Conservation (phyloP, 2,888 invertebrate genomes). For the Vanessa cardui region DNA sequence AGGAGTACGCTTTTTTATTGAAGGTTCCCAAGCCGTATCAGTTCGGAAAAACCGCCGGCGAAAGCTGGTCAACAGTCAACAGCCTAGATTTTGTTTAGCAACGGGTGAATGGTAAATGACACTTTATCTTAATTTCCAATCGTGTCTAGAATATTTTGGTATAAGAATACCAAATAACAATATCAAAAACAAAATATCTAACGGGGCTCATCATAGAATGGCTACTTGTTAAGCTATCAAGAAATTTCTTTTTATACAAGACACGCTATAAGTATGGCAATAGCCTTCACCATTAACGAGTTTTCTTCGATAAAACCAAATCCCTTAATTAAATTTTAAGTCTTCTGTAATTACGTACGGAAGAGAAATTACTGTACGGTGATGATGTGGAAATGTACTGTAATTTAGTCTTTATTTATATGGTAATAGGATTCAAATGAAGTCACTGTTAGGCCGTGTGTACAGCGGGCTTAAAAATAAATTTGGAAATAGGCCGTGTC, state of each 20-base stretch:
- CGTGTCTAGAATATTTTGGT: no score
- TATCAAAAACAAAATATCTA: no score
- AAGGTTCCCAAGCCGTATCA: no score
- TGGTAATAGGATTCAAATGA: not conserved
- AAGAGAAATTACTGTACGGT: not conserved
- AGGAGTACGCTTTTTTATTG: no score
- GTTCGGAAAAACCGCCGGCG: no score
- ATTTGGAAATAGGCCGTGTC: slow-evolving; percentile 13
- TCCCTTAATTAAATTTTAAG: slow-evolving; percentile 36
- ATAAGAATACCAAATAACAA: no score
- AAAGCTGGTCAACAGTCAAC: no score
- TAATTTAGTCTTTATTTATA: not conserved
- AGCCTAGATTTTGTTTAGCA: no score
- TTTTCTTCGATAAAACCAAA: slow-evolving; percentile 28
- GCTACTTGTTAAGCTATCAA: not conserved
- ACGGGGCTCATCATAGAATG: no score
- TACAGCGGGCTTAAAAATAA: slow-evolving; percentile 14
- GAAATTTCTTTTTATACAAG: not conserved
- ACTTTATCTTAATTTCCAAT: no score
- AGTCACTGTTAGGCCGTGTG: not conserved
- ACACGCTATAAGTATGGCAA: not conserved
- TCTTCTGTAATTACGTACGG: slow-evolving; percentile 19
- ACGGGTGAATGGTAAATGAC: no score
- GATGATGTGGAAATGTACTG: not conserved
- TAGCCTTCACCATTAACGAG: not conserved